These are phyloP conservation scores for Columbina picui DNA, from an alignment of 2,113 vertebrate species.

Conservation along the genomic window DNA sequence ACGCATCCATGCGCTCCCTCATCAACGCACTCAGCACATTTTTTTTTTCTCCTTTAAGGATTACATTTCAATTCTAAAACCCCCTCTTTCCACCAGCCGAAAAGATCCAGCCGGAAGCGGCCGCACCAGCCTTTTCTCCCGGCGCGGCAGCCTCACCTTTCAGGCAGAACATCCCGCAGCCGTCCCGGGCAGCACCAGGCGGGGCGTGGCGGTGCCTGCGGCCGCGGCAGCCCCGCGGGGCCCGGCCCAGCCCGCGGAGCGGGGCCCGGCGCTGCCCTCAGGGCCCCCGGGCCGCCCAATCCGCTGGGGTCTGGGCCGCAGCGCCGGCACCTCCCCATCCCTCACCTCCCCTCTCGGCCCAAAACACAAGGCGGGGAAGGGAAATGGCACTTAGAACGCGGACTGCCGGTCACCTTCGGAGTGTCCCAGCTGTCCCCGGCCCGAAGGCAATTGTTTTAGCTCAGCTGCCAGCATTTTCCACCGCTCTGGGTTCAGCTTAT, in stretches of 20 bases:
- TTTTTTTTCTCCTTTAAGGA: background rate
- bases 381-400: background rate
- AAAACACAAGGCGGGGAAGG: too few species aligned
- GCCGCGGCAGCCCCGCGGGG: background rate
- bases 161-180: conserved; percentile 80
- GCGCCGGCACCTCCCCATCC: conserved; percentile 57
- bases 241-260: conserved; percentile 27
- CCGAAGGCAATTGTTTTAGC: background rate
- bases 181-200: conserved; percentile 9
- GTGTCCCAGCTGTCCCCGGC: background rate
- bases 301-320: conserved; percentile 50
- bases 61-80: background rate
- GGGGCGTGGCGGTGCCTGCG: background rate
- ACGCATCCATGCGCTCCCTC: background rate
- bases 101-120: background rate
- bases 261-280: conserved; percentile 57
- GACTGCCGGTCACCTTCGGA: background rate
- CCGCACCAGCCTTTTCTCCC: background rate
- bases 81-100: background rate
- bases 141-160: conserved; percentile 75
- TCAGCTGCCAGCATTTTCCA: conserved; percentile 52
- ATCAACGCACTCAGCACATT: background rate
- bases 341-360: background rate
- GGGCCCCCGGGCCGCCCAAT: conserved; percentile 70
- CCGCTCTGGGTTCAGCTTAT: background rate